Conservation (phyloP, 2,113 vertebrate genomes). For the Semnornis frantzii region DNA sequence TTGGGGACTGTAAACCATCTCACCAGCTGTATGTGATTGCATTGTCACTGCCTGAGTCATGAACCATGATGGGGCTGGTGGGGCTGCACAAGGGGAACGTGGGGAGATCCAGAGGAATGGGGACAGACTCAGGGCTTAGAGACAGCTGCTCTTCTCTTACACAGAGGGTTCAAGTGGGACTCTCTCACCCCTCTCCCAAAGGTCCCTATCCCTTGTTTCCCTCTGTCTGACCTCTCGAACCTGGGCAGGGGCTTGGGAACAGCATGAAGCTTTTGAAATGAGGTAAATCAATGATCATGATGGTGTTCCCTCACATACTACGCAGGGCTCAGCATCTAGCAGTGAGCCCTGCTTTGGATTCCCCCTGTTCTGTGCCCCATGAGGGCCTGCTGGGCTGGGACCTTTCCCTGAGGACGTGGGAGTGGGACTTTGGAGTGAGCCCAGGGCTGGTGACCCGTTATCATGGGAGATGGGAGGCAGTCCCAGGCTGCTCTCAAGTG, state of each 20-base stretch:
- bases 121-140: background rate
- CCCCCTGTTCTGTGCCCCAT: background rate
- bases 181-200: background rate
- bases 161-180: background rate
- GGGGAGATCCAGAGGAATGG: background rate
- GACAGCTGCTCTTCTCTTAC: background rate
- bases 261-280: background rate
- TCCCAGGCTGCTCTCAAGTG: constrained; percentile 53
- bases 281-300: background rate
- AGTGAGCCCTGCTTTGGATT: background rate
- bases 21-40: background rate
- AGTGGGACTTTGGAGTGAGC: background rate
- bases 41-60: constrained; percentile 47
- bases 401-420: background rate
- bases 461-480: constrained; percentile 43
- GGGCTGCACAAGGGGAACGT: background rate
- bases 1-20: background rate
- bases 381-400: background rate
- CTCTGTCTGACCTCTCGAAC: background rate
- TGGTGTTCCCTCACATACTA: background rate
- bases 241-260: background rate
- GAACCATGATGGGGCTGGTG: background rate
- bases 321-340: rapidly evolving
- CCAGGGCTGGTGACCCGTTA: background rate
- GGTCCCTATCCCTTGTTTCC: background rate